Base-by-base conservation (phyloP, 2,797 vertebrate genomes). In the Arrhamphus sclerolepis region DNA sequence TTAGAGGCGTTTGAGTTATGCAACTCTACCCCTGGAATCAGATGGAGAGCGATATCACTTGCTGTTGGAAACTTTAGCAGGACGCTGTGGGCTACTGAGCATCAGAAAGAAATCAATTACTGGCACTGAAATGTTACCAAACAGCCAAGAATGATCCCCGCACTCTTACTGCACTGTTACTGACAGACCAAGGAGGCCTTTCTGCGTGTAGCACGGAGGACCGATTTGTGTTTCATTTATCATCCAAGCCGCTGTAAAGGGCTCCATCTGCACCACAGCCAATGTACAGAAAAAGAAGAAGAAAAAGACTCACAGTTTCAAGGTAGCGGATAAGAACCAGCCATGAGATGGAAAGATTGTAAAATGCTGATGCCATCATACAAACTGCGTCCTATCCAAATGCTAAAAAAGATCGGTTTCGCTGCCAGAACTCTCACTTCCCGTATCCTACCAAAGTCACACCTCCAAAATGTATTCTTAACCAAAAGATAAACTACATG, bases 221-320 rank as follows among this genome's bases (percentile, higher is more conserved):
- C 84, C 81, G 80, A 80, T 82, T 80, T 84, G 43, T n/a, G 38
- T 77, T 78, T 75, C 76, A 87, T 85, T 87, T 78, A 82, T 85
- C 83, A 86, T 81, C 72, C 83, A 66, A 74, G 79, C 54, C 57
- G 49, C 77, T 66, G 86, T 74, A 78, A 80, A 82, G 72, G 26
- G 20, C 72, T 82, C 81, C 56, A 76, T 88, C 82, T 87, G 87
- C 81, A 84, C 55, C 46, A 16, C 64, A 68, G 85, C 80, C 83
- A 84, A 72, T 68, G 50, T 26, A 42, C 51, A 75, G 55, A 46
- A 56, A 72, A 65, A 64, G 6, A 26, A 26, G 3, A 56, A 72
- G 62, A 64, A 26, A 26, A 26, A 2, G 43, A 50, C 49, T 69
- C 62, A 46, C 66, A 80, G 80, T 67, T 51, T 62, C 24, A 38